These are phyloP conservation scores for Sesamia inferens DNA, from an alignment of 2,888 invertebrate genomes.

Conservation along the genomic window DNA sequence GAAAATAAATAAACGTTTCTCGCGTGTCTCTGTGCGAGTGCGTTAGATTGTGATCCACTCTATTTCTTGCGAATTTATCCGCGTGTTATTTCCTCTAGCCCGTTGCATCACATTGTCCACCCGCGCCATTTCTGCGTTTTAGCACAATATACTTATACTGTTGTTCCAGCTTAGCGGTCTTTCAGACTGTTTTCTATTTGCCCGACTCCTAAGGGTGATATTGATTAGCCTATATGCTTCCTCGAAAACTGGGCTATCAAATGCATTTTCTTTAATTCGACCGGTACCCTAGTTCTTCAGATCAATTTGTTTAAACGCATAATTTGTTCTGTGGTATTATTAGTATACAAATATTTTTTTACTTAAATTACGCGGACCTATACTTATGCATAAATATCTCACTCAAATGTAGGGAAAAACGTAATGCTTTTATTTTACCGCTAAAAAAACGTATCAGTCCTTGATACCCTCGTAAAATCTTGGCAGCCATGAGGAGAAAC, in stretches of 20 bases:
- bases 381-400: slow-evolving; percentile 26
- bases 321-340: not conserved
- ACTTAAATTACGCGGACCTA: slow-evolving; percentile 37
- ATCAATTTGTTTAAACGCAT: too few relatives aligned
- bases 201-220: not conserved
- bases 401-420: slow-evolving; percentile 2
- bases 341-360: not conserved
- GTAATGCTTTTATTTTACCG: slow-evolving; percentile 16
- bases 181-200: not conserved
- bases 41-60: slow-evolving; percentile 69
- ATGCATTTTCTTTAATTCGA: not conserved
- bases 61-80: slow-evolving; percentile 40
- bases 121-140: not conserved
- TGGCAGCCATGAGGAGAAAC: slow-evolving; percentile 40
- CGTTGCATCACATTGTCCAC: not conserved
- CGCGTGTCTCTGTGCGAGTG: slow-evolving; percentile 66
- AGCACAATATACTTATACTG: too few relatives aligned
- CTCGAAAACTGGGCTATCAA: not conserved
- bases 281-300: not conserved
- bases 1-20: slow-evolving; percentile 65
- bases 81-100: not conserved
- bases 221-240: not conserved
- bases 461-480: slow-evolving; percentile 34
- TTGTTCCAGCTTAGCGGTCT: not conserved
- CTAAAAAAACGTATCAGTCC: slow-evolving; percentile 19